A percentile compares a stretch with the other conserved stretches of the same genome.
These are phyloP conservation scores for Stictonetta naevosa DNA, from an alignment of 2,113 vertebrate species.

Conservation along the genomic window DNA sequence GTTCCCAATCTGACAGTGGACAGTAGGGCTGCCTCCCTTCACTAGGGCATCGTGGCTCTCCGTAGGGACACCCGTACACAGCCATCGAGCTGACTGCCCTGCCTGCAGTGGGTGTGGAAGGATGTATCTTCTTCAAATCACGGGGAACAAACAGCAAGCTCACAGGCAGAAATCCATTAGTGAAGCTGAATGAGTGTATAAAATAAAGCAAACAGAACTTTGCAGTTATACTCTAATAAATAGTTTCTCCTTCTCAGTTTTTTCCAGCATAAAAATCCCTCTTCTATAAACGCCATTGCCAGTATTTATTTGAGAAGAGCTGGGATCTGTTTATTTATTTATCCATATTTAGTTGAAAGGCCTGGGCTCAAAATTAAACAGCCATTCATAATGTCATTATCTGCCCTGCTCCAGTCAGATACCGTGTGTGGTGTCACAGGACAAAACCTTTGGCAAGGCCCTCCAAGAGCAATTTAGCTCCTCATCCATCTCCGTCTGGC, in stretches of 20 bases:
- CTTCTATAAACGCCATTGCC: slow-evolving; percentile 16
- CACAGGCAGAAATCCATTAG: neutral
- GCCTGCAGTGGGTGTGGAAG: neutral
- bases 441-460: slow-evolving; percentile 61
- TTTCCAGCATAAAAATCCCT: neutral
- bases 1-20: neutral
- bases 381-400: slow-evolving; percentile 60
- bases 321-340: slow-evolving; percentile 51
- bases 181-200: neutral
- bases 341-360: slow-evolving; percentile 58
- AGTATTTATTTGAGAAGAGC: slow-evolving; percentile 16
- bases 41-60: neutral
- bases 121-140: neutral
- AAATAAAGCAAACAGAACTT: slow-evolving; percentile 37
- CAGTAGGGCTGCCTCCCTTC: neutral
- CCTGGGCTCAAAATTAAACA: slow-evolving; percentile 39
- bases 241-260: neutral
- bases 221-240: slow-evolving; percentile 15
- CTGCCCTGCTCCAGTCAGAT: slow-evolving; percentile 29
- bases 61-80: neutral
- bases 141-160: neutral
- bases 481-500: slow-evolving; percentile 55
- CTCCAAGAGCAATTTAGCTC: slow-evolving; percentile 57
- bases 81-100: neutral
- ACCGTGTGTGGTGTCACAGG: slow-evolving; percentile 4